Evolutionary conservation across 2,888 invertebrate genomes (phyloP).

Genomic region (Pycnomerus fuliginosus): DNA sequence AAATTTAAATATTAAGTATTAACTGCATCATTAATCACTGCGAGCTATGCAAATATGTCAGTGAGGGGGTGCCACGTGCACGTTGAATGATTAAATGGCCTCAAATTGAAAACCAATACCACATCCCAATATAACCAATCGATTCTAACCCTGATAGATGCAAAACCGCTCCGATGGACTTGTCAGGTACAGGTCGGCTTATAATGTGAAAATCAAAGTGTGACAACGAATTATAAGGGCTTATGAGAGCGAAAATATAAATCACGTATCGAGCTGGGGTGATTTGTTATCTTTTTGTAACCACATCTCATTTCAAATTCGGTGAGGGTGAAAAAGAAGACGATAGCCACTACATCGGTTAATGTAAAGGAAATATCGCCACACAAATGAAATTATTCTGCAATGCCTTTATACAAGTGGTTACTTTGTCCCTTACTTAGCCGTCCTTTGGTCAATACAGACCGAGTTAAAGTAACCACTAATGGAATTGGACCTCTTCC

Average conservation of each 20-base stretch:
- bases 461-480: constrained; percentile 20
- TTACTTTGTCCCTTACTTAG: constrained; percentile 26
- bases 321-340: constrained; percentile 1
- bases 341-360: constrained; percentile 5
- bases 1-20: no score
- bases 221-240: constrained; percentile 15
- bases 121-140: no score
- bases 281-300: constrained; percentile 4
- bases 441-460: constrained; percentile 23
- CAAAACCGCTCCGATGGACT: constrained; percentile 15
- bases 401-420: constrained; percentile 23
- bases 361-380: constrained; percentile 11
- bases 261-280: constrained; percentile 6
- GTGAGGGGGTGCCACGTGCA: no score
- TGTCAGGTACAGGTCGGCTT: constrained; percentile 15
- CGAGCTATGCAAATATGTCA: no score
- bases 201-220: constrained; percentile 17
- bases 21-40: no score
- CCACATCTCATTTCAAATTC: constrained; percentile 3
- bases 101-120: no score
- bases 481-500: no score
- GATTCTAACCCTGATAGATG: no score
- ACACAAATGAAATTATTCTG: constrained; percentile 23
- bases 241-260: constrained; percentile 5
- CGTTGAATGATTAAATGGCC: no score